Conservation (phyloP, 2,888 invertebrate genomes). For the Nemapogon koenigi region DNA sequence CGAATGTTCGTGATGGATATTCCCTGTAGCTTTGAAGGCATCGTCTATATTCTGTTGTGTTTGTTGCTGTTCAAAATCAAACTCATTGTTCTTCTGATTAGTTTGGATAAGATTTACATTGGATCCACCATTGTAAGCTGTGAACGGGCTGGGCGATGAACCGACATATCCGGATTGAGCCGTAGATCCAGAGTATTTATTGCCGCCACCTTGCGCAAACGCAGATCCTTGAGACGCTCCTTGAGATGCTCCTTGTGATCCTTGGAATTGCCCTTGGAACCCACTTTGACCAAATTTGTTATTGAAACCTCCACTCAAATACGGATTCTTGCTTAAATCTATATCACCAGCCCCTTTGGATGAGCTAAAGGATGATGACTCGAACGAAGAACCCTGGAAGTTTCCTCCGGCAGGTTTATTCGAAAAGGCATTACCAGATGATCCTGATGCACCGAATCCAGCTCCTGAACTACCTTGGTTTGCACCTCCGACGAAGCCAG, state of each 20-base stretch:
- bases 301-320: slow-evolving; percentile 29
- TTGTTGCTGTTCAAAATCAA: slow-evolving; percentile 38
- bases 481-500: slow-evolving; percentile 12
- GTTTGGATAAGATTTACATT: slow-evolving; percentile 44
- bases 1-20: slow-evolving; percentile 29
- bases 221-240: background rate
- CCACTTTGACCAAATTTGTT: slow-evolving; percentile 24
- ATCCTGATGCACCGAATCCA: slow-evolving; percentile 3
- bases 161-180: slow-evolving; percentile 33
- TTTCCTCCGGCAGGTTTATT: slow-evolving; percentile 2
- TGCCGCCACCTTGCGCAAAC: slow-evolving; percentile 1
- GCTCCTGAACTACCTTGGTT: slow-evolving; percentile 6
- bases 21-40: slow-evolving; percentile 37
- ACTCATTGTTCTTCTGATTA: slow-evolving; percentile 40
- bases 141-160: slow-evolving; percentile 45
- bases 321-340: slow-evolving; percentile 39
- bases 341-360: slow-evolving; percentile 24
- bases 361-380: slow-evolving; percentile 32
- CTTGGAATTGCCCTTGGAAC: slow-evolving; percentile 1
- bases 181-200: slow-evolving; percentile 7
- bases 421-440: background rate
- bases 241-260: slow-evolving; percentile 2
- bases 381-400: slow-evolving; percentile 31
- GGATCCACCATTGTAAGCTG: slow-evolving; percentile 30
- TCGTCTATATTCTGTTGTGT: slow-evolving; percentile 42